Base-by-base conservation (phyloP, 2,113 vertebrate genomes). In the Cephalopterus ornatus region DNA sequence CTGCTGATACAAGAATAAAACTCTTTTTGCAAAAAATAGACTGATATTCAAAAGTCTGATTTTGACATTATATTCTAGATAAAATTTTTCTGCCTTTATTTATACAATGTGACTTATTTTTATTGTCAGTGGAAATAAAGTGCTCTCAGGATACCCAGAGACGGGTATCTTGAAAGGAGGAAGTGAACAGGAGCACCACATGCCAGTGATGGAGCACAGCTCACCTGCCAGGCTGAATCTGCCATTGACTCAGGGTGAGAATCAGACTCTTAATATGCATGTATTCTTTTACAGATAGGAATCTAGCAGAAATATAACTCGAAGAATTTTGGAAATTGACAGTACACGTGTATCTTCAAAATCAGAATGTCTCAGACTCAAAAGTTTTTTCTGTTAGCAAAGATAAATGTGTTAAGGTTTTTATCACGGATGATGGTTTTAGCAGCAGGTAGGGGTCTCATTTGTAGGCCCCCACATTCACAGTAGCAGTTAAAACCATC, bases 241-340 rank as follows among this genome's bases (percentile, higher is more conserved):
- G 65, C 97, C 97, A 0, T 52, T 92, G 66, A 71, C 94, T 96
- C 97, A 97, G 88, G 97, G 97, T 98, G 79, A 97, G 90, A 58
- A 30, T 61, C 65, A 92, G 42, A 73, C 18, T 61, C 27, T 75
- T 79, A 23, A 24, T 33, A 12, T 6, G 1, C 20, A 19, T 55
- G 9, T 73, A 14, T 85, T 78, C 21, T 78, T 78, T 85, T 82
- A 20, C 46, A 74, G 33, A 42, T 32, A 70, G 78, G 72, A 89
- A 73, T 46, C 41, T 37, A 9, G 5, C 33, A 68, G 66, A 55
- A 95, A 87, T 61, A 5, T 39, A 44, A 50, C 37, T 55, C 33
- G 33, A 24, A 82, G 8, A 17, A 63, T 61, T 89, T 71, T 55
- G 14, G 49, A 82, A 87, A 61, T 75, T 68, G 47, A 14, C 41